phyloP scores from a whole-genome alignment of 2,797 vertebrate genomes.

The Limosa lapponica region DNA sequence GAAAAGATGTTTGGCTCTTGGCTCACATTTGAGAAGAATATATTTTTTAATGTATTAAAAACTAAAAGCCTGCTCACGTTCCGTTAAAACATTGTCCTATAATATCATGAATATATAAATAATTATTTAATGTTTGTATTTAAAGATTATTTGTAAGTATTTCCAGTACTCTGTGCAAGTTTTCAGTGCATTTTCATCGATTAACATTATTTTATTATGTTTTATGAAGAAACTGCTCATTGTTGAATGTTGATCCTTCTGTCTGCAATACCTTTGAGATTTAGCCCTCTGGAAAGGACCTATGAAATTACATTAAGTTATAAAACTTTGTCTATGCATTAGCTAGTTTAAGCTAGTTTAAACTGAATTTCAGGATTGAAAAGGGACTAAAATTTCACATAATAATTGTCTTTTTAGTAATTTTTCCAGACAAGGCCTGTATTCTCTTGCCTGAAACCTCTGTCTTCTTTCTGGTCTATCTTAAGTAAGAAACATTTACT shows the following conservation, averaged over 20 bases:
- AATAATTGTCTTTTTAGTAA: neutral
- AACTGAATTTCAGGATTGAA: neutral
- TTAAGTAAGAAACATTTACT: neutral
- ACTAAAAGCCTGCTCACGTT: neutral
- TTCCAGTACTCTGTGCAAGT: neutral
- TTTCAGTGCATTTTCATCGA: neutral
- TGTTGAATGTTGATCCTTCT: neutral
- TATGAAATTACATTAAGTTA: neutral
- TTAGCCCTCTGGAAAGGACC: neutral
- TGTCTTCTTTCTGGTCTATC: neutral
- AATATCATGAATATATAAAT: neutral
- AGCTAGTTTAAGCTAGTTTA: neutral
- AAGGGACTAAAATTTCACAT: neutral
- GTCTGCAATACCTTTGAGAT: neutral
- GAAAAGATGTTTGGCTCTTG: neutral
- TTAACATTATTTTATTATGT: neutral
- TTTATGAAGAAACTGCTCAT: neutral
- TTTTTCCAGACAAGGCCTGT: neutral
- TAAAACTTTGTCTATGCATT: neutral
- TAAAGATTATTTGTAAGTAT: neutral
- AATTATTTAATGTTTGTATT: neutral
- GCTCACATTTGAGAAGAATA: neutral
- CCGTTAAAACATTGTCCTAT: neutral
- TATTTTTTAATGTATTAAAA: neutral
- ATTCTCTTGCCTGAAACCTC: neutral